Conservation (phyloP, 2,113 vertebrate genomes). For the Chinchilla lanigera region DNA sequence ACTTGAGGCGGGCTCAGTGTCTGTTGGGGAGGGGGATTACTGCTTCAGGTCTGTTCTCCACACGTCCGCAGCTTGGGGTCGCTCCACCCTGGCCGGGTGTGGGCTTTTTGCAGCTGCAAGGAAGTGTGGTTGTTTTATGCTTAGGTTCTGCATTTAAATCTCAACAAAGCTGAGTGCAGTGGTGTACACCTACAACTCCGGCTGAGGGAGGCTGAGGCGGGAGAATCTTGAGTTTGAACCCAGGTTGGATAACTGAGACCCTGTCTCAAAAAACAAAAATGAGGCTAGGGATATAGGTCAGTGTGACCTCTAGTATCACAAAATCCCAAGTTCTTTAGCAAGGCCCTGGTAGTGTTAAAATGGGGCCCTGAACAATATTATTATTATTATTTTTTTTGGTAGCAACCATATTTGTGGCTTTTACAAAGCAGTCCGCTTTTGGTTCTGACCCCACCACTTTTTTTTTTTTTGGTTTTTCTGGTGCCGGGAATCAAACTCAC, state of each 20-base stretch:
- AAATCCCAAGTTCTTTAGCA: not conserved
- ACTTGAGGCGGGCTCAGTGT: not conserved
- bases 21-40: not conserved
- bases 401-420: not conserved
- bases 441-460: not conserved
- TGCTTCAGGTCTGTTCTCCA: not conserved
- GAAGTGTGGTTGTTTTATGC: not conserved
- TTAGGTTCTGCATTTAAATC: not conserved
- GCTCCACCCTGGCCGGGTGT: no score
- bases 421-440: not conserved
- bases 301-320: not conserved
- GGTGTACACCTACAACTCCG: no score
- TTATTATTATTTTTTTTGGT: not conserved
- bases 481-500: no score
- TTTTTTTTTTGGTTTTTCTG: no score
- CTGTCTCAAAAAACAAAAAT: not conserved
- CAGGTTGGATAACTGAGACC: not conserved
- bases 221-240: not conserved
- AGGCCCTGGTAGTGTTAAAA: not conserved
- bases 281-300: not conserved
- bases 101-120: not conserved
- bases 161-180: not conserved
- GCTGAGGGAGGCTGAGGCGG: not conserved
- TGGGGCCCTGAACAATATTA: not conserved
- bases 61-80: not conserved